These are phyloP conservation scores for Athripsodes cinereus DNA, from an alignment of 2,888 invertebrate species.

Conservation along the genomic window DNA sequence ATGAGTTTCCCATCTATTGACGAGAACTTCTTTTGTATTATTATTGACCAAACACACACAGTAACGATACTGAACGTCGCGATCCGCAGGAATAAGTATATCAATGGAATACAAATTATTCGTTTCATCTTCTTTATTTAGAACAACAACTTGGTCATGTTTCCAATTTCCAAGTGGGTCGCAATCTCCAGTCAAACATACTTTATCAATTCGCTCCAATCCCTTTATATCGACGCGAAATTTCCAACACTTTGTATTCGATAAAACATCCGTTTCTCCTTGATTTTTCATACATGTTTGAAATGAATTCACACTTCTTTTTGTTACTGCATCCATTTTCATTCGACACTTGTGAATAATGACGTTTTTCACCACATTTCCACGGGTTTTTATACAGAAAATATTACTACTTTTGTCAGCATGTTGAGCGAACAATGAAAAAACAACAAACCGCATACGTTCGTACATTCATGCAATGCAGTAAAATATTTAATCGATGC, in stretches of 20 bases:
- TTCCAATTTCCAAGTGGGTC: conserved; percentile 68
- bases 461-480: neutral
- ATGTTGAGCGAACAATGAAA: neutral
- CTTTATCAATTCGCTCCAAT: conserved; percentile 44
- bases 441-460: neutral
- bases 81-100: conserved; percentile 60
- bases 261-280: neutral
- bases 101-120: conserved; percentile 57
- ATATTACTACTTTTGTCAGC: neutral
- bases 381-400: neutral
- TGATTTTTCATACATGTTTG: neutral
- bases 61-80: conserved; percentile 68
- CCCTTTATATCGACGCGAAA: conserved; percentile 47
- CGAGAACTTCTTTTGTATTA: conserved; percentile 42
- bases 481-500: conserved; percentile 6
- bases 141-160: conserved; percentile 50
- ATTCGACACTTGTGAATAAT: neutral
- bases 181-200: conserved; percentile 66
- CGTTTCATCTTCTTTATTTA: conserved; percentile 40
- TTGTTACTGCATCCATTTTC: neutral
- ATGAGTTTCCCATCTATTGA: conserved; percentile 74
- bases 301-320: neutral
- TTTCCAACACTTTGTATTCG: conserved; percentile 31
- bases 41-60: conserved; percentile 66
- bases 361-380: neutral